A percentile compares a stretch with the other conserved stretches of the same genome.
These are phyloP conservation scores for Holothuria leucospilota DNA, from an alignment of 53 echinoderm and acorn worm genomes.

Conservation along the genomic window DNA sequence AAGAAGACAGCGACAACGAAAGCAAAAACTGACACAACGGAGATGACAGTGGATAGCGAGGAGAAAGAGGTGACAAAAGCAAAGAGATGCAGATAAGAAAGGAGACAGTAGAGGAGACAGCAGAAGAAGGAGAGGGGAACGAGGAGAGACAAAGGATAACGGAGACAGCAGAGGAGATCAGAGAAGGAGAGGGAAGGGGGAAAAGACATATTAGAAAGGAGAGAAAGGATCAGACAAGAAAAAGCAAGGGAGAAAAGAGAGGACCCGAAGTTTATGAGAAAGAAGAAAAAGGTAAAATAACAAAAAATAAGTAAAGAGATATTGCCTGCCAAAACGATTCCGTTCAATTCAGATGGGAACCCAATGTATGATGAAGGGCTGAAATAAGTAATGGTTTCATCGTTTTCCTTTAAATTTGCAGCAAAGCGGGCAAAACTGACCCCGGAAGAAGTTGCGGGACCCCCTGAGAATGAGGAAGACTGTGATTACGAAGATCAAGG, in stretches of 20 bases:
- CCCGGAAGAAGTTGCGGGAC: no score
- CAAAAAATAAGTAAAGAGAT: no score
- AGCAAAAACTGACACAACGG: not conserved
- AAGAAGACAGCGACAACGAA: not conserved
- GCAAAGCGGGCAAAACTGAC: no score
- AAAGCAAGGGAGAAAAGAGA: not conserved
- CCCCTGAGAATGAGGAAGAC: no score
- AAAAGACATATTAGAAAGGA: not conserved
- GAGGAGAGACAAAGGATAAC: not conserved
- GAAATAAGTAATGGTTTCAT: no score
- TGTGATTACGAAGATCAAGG: no score
- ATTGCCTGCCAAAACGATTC: no score
- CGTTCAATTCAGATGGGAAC: no score
- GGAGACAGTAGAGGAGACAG: not conserved
- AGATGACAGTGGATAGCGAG: not conserved
- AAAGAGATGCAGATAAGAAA: not conserved
- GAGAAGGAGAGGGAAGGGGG: not conserved
- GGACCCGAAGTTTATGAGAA: no score
- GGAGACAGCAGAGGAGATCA: not conserved
- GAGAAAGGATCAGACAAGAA: not conserved
- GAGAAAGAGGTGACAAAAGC: not conserved
- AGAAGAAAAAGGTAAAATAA: not conserved
- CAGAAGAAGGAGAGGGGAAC: not conserved
- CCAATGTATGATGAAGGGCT: no score
- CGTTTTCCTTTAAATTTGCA: no score